Conservation (phyloP, 2,113 vertebrate genomes). For the Dicaeum eximium region DNA sequence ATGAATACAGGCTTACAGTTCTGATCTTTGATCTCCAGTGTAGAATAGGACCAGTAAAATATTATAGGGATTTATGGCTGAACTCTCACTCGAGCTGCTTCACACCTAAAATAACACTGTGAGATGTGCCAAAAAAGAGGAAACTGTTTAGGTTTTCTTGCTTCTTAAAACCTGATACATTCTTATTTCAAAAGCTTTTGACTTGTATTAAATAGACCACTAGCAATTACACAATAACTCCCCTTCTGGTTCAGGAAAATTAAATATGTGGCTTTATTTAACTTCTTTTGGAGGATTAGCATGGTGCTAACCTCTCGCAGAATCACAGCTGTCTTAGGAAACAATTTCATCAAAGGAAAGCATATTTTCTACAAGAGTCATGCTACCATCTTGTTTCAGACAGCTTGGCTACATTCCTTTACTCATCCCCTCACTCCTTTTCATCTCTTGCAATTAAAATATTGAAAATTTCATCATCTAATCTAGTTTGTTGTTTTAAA, state of each 20-base stretch:
- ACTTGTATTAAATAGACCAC: conserved; percentile 57
- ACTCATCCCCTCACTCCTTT: not conserved
- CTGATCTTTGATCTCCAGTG: conserved; percentile 72
- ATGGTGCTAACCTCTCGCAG: not conserved
- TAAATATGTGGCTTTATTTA: conserved; percentile 51
- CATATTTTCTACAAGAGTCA: conserved; percentile 23
- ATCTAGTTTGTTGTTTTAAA: not conserved
- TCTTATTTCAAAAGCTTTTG: conserved; percentile 51
- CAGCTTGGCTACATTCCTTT: not conserved
- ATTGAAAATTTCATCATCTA: not conserved
- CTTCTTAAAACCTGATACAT: conserved; percentile 68
- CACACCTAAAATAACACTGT: conserved; percentile 79
- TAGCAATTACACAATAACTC: conserved; percentile 50
- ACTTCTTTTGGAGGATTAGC: conserved; percentile 35
- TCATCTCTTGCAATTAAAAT: conserved; percentile 16
- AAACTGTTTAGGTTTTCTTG: conserved; percentile 71
- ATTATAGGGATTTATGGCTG: conserved; percentile 70
- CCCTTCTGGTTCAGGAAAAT: conserved; percentile 21
- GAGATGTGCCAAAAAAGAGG: conserved; percentile 65
- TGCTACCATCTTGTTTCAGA: conserved; percentile 26
- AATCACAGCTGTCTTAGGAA: conserved; percentile 31
- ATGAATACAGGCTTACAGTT: conserved; percentile 57
- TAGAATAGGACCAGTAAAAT: conserved; percentile 71
- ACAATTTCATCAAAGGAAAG: conserved; percentile 38
- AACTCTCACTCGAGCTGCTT: conserved; percentile 71